Percentiles rank a stretch among this genome's conserved stretches.
phyloP scores from a whole-genome alignment of 2,797 vertebrate genomes.

The Silurus lanzhouensis region DNA sequence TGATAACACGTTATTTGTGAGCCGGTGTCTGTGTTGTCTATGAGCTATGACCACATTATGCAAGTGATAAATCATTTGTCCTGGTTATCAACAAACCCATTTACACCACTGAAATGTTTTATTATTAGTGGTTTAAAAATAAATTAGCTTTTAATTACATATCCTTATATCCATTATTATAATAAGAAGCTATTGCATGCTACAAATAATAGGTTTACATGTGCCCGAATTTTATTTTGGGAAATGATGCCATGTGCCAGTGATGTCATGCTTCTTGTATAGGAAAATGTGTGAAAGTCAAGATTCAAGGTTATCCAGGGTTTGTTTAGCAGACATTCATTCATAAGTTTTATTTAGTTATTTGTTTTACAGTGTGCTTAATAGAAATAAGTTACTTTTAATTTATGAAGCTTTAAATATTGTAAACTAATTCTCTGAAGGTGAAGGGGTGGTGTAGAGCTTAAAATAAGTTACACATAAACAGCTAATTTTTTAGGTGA shows the following conservation, averaged over 20 bases:
- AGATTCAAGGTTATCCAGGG: not conserved
- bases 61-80: not conserved
- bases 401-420: too few relatives aligned
- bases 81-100: not conserved
- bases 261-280: not conserved
- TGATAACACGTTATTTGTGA: not conserved
- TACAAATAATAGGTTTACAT: not conserved
- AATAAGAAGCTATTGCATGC: not conserved
- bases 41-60: not conserved
- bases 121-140: not conserved
- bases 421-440: too few relatives aligned
- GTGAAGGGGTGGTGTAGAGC: too few relatives aligned
- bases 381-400: too few relatives aligned
- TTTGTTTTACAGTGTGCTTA: too few relatives aligned
- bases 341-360: not conserved
- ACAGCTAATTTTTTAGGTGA: too few relatives aligned
- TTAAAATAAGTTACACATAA: too few relatives aligned
- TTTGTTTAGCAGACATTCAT: not conserved
- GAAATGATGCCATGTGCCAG: not conserved
- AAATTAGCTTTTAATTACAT: not conserved
- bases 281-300: not conserved
- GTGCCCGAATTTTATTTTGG: not conserved
- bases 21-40: too few relatives aligned
- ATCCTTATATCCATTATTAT: not conserved
- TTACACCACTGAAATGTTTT: not conserved